Percentiles rank a stretch among this genome's conserved stretches.
phyloP scores from a whole-genome alignment of 2,888 invertebrate species.

The Papilio gigon region DNA sequence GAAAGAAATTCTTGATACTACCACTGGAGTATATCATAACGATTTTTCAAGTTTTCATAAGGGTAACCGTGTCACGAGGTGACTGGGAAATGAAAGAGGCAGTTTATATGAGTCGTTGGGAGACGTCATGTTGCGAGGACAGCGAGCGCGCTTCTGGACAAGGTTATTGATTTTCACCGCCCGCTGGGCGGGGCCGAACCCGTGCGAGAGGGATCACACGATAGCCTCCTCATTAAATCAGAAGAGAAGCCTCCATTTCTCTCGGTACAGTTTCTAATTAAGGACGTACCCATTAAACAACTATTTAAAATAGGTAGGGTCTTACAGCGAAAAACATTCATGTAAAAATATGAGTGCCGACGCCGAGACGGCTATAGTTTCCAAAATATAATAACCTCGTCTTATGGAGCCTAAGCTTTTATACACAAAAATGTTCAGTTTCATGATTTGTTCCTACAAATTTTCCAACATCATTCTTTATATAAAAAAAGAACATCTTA shows the following conservation, averaged over 20 bases:
- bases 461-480: not conserved
- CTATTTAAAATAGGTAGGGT: slow-evolving; percentile 80
- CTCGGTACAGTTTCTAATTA: slow-evolving; percentile 77
- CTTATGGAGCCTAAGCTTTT: slow-evolving; percentile 43
- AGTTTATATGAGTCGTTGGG: slow-evolving; percentile 50
- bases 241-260: slow-evolving; percentile 76
- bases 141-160: slow-evolving; percentile 80
- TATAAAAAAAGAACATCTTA: not conserved
- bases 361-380: slow-evolving; percentile 58
- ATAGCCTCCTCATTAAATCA: slow-evolving; percentile 78
- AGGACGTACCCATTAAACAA: slow-evolving; percentile 81
- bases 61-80: slow-evolving; percentile 23
- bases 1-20: not conserved
- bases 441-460: not conserved
- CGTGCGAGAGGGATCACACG: slow-evolving; percentile 80
- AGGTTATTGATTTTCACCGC: slow-evolving; percentile 81
- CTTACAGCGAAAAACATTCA: slow-evolving; percentile 70
- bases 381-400: slow-evolving; percentile 51
- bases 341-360: slow-evolving; percentile 66
- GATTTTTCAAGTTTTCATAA: slow-evolving; percentile 46
- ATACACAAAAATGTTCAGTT: not conserved
- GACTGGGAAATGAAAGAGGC: slow-evolving; percentile 27
- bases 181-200: slow-evolving; percentile 77
- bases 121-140: slow-evolving; percentile 75
- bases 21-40: slow-evolving; percentile 1